Evolutionary conservation across 2,113 vertebrate species (phyloP).

Genomic region (Macquaria australasica): DNA sequence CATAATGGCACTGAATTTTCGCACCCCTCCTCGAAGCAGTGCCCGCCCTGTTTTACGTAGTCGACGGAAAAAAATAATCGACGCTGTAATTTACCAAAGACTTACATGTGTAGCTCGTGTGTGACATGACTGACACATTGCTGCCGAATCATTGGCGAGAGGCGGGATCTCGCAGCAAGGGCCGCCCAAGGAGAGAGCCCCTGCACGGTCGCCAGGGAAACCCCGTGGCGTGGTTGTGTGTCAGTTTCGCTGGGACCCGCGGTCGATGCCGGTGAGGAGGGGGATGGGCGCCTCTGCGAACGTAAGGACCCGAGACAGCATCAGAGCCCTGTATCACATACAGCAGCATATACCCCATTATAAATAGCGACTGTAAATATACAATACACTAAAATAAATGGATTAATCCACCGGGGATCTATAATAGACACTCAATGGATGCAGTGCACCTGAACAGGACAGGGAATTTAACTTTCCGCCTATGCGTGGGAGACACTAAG

Average conservation of each 20-base stretch:
- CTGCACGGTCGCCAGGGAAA: slow-evolving; percentile 90
- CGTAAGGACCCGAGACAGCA: slow-evolving; percentile 85
- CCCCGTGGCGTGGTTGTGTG: slow-evolving; percentile 94
- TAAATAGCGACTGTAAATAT: slow-evolving; percentile 85
- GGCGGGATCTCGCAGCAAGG: slow-evolving; percentile 69
- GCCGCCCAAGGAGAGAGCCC: slow-evolving; percentile 83
- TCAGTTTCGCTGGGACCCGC: slow-evolving; percentile 90
- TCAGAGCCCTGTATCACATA: slow-evolving; percentile 85
- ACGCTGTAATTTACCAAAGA: slow-evolving; percentile 56
- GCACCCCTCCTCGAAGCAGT: slow-evolving; percentile 57
- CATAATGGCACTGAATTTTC: slow-evolving; percentile 51
- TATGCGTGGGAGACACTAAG: slow-evolving; percentile 81
- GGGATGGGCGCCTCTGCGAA: slow-evolving; percentile 89
- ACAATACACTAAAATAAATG: slow-evolving; percentile 80
- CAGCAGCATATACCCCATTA: slow-evolving; percentile 84
- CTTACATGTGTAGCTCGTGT: background rate
- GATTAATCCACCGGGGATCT: slow-evolving; percentile 70
- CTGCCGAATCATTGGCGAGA: slow-evolving; percentile 79
- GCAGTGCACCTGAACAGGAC: slow-evolving; percentile 76
- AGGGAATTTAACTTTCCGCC: slow-evolving; percentile 83
- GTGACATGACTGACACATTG: slow-evolving; percentile 49
- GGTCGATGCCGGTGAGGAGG: slow-evolving; percentile 90
- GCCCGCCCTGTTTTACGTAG: slow-evolving; percentile 70
- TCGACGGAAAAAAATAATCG: slow-evolving; percentile 49
- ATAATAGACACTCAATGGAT: slow-evolving; percentile 80